phyloP scores from a whole-genome alignment of 2,797 vertebrate genomes.

The Thripadectes ignobilis region DNA sequence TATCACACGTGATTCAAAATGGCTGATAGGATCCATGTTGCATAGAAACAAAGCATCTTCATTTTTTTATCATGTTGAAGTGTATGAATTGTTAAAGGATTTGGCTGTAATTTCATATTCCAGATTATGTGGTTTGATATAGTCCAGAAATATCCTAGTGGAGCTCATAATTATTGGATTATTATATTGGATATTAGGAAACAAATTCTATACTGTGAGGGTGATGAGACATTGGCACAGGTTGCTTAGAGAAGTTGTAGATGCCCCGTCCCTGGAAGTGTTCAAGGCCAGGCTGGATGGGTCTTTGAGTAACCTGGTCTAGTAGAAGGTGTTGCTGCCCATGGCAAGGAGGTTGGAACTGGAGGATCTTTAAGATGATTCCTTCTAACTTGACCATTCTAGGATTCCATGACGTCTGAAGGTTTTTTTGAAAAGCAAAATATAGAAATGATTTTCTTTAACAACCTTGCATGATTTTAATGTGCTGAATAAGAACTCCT shows the following conservation, averaged over 20 bases:
- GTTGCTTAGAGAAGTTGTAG: background rate
- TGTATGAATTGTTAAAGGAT: background rate
- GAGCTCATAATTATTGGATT: background rate
- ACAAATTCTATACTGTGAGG: background rate
- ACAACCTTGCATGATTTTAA: background rate
- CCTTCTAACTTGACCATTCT: background rate
- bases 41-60: background rate
- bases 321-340: background rate
- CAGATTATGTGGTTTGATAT: background rate
- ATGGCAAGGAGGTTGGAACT: background rate
- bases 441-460: background rate
- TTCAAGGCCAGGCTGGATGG: background rate
- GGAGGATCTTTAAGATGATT: background rate
- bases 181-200: background rate
- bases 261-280: background rate
- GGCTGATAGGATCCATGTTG: background rate
- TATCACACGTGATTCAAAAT: background rate
- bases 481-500: background rate
- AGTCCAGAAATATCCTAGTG: background rate
- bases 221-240: background rate
- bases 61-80: background rate
- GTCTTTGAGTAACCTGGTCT: fast-evolving
- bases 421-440: background rate
- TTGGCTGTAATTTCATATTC: background rate
- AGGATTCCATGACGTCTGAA: background rate